Evolutionary conservation across 2,888 invertebrate genomes (phyloP), one percentile per base, ranked within the genome.

Genomic region (Erynnis tages): DNA sequence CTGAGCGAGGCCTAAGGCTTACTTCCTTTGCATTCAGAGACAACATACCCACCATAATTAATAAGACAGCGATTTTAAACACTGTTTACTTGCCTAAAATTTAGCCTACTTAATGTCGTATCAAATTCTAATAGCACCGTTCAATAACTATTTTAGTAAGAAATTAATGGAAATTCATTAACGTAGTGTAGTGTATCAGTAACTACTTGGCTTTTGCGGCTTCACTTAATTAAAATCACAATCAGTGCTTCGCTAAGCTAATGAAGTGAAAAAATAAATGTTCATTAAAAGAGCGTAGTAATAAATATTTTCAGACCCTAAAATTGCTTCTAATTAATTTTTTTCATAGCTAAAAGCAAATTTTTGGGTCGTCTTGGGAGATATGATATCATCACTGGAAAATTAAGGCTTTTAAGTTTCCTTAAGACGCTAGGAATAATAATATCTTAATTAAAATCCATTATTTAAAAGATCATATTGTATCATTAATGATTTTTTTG

Each of bases 221-320:
- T 68, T 56, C 60, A 68, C 65, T 70, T 74, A 76, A 77, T 79
- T 73, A 71, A 76, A 77, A 73, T 61, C 53, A 49, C 62, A 60
- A 63, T 60, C 56, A 60, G 57, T 56, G 59, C 62, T 35, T 52
- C 16, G 35, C 29, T 10, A n/a, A 30, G 10, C 60, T 56, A 56
- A 47, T 27, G 55, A 47, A 58, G 55, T 62, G 21, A 46, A 53
- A 48, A 45, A 53, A 34, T 38, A 40, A 46, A 53, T 30, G 27
- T 13, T 53, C 45, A 46, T 53, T 53, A 53, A 44, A 38, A 19
- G 14, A 30, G 34, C n/a, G n/a, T 34, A 34, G 32, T 53, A 40
- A 46, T 53, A 53, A 53, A 53, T 53, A 53, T 53, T 46, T 45
- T 27, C 17, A 30, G 25, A 14, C 25, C 16, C 32, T 19, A 27